Percentiles rank a stretch among this genome's conserved stretches.
Evolutionary conservation across 2,113 vertebrate species (phyloP).

Genomic region (Ammospiza nelsoni): DNA sequence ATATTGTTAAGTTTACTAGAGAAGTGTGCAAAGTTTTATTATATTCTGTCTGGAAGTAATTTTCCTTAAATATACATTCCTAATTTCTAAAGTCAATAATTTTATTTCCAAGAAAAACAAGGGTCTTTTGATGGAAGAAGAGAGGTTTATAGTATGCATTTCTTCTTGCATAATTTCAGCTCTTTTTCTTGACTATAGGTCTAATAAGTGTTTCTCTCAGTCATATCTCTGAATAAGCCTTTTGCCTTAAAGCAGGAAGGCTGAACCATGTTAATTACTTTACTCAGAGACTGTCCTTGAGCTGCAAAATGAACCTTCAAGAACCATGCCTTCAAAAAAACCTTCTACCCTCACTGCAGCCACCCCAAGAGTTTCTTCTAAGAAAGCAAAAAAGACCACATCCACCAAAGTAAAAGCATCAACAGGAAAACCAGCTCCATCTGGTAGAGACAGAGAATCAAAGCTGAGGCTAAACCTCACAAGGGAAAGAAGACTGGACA

Average conservation of each 20-base stretch:
- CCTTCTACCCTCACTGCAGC: background rate
- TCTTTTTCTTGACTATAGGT: background rate
- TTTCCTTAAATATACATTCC: background rate
- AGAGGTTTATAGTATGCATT: background rate
- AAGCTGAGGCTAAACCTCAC: background rate
- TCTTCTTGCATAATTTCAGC: background rate
- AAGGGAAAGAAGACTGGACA: background rate
- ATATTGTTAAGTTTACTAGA: background rate
- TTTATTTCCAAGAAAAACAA: background rate
- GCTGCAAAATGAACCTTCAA: constrained; percentile 43
- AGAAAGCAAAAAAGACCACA: background rate
- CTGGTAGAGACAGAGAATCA: background rate
- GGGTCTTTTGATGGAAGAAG: background rate
- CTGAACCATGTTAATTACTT: constrained; percentile 5
- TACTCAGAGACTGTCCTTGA: constrained; percentile 68
- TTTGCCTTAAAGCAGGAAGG: background rate
- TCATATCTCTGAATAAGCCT: background rate
- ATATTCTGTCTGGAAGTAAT: background rate
- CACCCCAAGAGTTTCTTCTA: background rate
- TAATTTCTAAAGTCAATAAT: background rate
- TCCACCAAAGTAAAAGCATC: background rate
- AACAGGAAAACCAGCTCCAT: background rate
- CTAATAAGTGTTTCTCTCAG: background rate
- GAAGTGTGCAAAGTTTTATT: background rate
- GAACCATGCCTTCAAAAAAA: background rate